These are phyloP conservation scores for Tiaroga cobitis DNA, from an alignment of 2,797 vertebrate species.

Conservation along the genomic window DNA sequence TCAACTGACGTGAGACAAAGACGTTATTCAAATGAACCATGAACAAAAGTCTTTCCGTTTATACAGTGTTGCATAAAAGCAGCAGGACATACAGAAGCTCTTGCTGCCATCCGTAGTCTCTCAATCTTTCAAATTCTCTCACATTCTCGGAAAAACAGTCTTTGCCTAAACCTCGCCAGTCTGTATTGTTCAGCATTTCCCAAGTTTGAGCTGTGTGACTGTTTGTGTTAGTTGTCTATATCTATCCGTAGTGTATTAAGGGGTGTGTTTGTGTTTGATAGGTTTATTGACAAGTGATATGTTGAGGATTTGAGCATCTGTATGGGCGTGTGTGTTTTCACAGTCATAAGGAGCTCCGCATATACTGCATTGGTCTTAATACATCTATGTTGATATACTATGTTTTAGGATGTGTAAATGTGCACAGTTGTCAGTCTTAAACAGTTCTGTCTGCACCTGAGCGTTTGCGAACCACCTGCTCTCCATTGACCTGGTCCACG, in stretches of 20 bases:
- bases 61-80: slow-evolving; percentile 76
- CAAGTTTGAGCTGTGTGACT: slow-evolving; percentile 19
- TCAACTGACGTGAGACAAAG: slow-evolving; percentile 62
- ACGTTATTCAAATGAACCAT: slow-evolving; percentile 33
- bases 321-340: slow-evolving; percentile 26
- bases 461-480: slow-evolving; percentile 89
- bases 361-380: slow-evolving; percentile 50
- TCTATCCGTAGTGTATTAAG: slow-evolving; percentile 9
- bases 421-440: slow-evolving; percentile 71
- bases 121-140: neutral
- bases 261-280: neutral
- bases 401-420: slow-evolving; percentile 42
- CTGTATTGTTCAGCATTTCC: slow-evolving; percentile 22
- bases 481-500: slow-evolving; percentile 90
- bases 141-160: neutral
- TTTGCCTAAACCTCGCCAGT: neutral
- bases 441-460: slow-evolving; percentile 96
- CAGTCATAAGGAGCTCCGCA: slow-evolving; percentile 37
- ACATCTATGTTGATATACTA: slow-evolving; percentile 36
- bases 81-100: slow-evolving; percentile 72
- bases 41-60: slow-evolving; percentile 49
- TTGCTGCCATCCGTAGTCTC: slow-evolving; percentile 17
- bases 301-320: slow-evolving; percentile 1
- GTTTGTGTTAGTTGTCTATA: slow-evolving; percentile 31
- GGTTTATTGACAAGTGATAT: neutral